Conservation (phyloP, 2,888 invertebrate genomes). For the Andrena bucephala region DNA sequence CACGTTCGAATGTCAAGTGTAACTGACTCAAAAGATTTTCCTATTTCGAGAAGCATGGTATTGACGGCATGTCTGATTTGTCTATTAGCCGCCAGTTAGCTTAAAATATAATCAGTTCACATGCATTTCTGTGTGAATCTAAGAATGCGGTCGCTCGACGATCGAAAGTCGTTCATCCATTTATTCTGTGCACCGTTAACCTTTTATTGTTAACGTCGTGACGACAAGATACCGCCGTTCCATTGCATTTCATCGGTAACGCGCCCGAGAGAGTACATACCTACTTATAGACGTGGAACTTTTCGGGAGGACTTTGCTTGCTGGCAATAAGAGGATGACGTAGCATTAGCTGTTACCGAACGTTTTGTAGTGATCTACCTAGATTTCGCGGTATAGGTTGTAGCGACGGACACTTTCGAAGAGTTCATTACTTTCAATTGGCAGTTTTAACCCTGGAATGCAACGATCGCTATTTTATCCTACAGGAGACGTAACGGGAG, state of each 20-base stretch:
- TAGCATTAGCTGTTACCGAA: constrained; percentile 46
- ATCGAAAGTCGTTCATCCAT: constrained; percentile 27
- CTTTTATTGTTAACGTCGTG: constrained; percentile 56
- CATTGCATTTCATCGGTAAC: constrained; percentile 68
- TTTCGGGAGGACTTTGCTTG: constrained; percentile 15
- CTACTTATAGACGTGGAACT: constrained; percentile 31
- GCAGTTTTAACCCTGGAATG: constrained; percentile 44
- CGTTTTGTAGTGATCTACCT: constrained; percentile 54
- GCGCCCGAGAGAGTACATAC: constrained; percentile 26
- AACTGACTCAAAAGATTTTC: not conserved
- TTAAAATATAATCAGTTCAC: constrained; percentile 5
- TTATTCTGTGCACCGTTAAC: constrained; percentile 32
- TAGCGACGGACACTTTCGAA: constrained; percentile 40
- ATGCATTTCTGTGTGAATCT: constrained; percentile 41
- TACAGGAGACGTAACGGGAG: not conserved
- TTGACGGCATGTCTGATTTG: not conserved
- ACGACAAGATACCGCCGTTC: constrained; percentile 54
- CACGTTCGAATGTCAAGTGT: not conserved
- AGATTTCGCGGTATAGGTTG: constrained; percentile 58
- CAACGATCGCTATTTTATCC: not conserved
- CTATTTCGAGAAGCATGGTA: not conserved
- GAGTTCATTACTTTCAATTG: constrained; percentile 17
- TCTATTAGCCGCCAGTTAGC: not conserved
- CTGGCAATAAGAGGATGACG: constrained; percentile 7
- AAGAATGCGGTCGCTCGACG: constrained; percentile 10